A percentile compares a stretch with the other conserved stretches of the same genome.
Conservation (phyloP, 2,797 vertebrate genomes). For the Uromys caudimaculatus region DNA sequence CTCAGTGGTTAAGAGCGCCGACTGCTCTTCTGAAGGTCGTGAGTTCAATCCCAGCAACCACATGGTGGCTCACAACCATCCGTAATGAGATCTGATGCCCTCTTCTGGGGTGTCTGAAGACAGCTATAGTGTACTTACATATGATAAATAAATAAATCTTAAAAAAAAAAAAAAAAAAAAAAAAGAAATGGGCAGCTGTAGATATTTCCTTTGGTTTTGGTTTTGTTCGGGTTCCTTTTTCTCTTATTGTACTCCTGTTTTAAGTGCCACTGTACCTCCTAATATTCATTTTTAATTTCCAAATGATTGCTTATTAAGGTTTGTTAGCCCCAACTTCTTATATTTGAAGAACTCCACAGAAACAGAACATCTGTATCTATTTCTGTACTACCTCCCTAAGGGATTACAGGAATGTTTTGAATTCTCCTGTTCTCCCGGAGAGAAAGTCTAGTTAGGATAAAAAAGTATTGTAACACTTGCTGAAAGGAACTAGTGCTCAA, state of each 20-base stretch:
- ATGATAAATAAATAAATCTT: no score
- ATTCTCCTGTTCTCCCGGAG: slow-evolving; percentile 6
- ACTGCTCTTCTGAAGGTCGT: no score
- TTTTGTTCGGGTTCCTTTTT: background rate
- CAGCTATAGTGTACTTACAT: no score
- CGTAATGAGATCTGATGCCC: no score
- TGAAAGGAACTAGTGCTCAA: background rate
- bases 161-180: no score
- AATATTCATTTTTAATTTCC: background rate
- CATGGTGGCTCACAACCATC: no score
- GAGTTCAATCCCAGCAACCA: no score
- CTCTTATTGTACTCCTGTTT: background rate
- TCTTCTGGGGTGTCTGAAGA: no score
- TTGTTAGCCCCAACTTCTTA: background rate
- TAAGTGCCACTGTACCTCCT: background rate
- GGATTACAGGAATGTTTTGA: slow-evolving; percentile 13
- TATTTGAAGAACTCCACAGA: slow-evolving; percentile 11
- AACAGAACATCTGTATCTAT: background rate
- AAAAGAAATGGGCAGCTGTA: background rate
- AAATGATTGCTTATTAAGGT: background rate
- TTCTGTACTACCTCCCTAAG: background rate
- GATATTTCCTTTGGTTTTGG: background rate
- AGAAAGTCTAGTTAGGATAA: slow-evolving; percentile 58
- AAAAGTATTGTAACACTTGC: slow-evolving; percentile 45
- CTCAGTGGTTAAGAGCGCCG: no score